Evolutionary conservation across 2,888 invertebrate genomes (phyloP), one percentile per base, ranked within the genome.

Genomic region (Scaptomyza cyrtandrae): DNA sequence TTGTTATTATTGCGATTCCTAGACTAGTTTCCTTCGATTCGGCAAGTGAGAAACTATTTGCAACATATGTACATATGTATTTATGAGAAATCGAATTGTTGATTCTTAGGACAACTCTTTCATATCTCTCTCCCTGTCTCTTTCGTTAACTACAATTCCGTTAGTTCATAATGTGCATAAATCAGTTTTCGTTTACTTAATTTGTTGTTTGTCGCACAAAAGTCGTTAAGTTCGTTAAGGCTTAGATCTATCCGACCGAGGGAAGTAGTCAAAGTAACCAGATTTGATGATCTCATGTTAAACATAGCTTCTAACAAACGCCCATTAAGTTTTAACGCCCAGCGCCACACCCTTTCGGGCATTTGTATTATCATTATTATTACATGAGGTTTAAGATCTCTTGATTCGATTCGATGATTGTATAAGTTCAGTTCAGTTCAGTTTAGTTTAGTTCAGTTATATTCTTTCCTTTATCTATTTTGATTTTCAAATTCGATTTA

Each of bases 281-380:
- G 37, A 63, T 48, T 29, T 43, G 61, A 77, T 77, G 77, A 77
- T 62, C 73, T 72, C 77, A 76, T 71, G 49, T 54, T 49, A 35
- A 55, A 39, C 45, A 55, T 11, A 14, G 54, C 31, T 46, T 46
- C 52, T 43, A 54, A 41, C 44, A 35, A 35, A 44, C 27, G 35
- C 33, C 44, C 59, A 59, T 58, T 63, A 46, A 16, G 46, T 41
- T 41, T 43, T 59, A 66, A n/a, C n/a, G n/a, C 49, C 50, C 49
- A 43, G 37, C 37, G 71, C 54, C 73, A 73, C 76, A 41, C 72
- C 72, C 71, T 49, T 56, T 6, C 13, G 45, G 10, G n/a, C 37
- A 37, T 37, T 14, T 14, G 11, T 44, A 52, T 24, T 13, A 35
- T 27, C 14, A 39, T 13, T 13, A 35, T 33, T 33, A 56, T 70